Evolutionary conservation across 2,888 invertebrate species (phyloP), one percentile per base, ranked within the genome.

Genomic region (Sphecodes monilicornis): DNA sequence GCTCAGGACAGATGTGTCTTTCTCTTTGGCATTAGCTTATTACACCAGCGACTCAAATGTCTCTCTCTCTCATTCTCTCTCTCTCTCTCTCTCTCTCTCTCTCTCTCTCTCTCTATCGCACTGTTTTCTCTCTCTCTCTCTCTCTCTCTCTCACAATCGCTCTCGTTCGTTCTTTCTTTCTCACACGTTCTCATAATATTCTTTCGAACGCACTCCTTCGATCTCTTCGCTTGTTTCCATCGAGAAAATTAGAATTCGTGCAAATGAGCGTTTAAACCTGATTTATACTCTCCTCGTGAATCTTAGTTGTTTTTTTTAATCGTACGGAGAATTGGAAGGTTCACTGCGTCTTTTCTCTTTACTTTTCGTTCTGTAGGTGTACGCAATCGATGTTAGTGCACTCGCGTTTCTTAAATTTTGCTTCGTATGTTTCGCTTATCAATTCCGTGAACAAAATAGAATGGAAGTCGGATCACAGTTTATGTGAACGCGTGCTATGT

Each of bases 1-100:
- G 94, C 94, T 94, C 94, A 93, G 93, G 93, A 93, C 93, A 94
- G 92, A 93, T 92, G 91, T 86, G 88, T 91, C 82, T 86, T 66
- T 80, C 80, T 87, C 72, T 88, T 86, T 87, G 82, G 80, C 75
- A 84, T 88, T 83, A 73, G 86, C 84, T 87, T 83, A 85, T 76
- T 90, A 74, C 70, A 43, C 78, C 79, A 82, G 84, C 82, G 86
- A 87, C 85, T 82, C 60, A 73, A 85, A 32, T 79, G 76, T 79
- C 80, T 77, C 78, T 78, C 76, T 73, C 46, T 72, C 78, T 76
- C 29, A 50, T 26, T 46, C 46, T 8, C 54, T 32, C 75, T 36
- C 29, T 16, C 10, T 32, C 11, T 50, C 18, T 66, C 18, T 32
- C 68, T 73, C 29, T 22, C 68, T 29, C 36, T 57, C 39, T 64